Evolutionary conservation across 2,888 invertebrate species (phyloP).

Genomic region (Eristalis tenax): DNA sequence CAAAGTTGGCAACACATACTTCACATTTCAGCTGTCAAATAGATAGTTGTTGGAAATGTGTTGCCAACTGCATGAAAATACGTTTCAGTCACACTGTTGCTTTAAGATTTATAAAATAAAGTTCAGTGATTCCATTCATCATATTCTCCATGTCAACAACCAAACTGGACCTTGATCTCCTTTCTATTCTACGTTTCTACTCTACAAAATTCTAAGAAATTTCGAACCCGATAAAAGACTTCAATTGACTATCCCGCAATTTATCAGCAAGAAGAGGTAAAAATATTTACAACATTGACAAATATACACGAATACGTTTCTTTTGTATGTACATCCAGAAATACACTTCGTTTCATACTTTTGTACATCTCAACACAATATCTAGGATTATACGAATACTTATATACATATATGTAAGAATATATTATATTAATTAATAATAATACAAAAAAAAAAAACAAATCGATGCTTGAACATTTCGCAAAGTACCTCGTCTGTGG

Average conservation of each 20-base stretch:
- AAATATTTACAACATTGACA: slow-evolving; percentile 58
- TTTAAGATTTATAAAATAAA: no score
- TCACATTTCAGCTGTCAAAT: no score
- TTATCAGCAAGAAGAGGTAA: not conserved
- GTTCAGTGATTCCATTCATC: no score
- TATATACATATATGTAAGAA: slow-evolving; percentile 21
- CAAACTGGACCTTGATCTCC: no score
- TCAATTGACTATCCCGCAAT: not conserved
- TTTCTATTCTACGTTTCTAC: not conserved
- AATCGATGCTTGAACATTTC: slow-evolving; percentile 78
- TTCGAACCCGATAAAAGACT: not conserved
- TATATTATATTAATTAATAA: slow-evolving; percentile 17
- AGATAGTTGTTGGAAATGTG: no score
- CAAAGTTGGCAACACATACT: no score
- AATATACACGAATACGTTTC: slow-evolving; percentile 16
- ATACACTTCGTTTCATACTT: slow-evolving; percentile 24
- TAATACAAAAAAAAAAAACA: slow-evolving; percentile 50
- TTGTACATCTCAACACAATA: slow-evolving; percentile 58
- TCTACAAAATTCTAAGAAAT: not conserved
- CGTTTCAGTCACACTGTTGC: no score
- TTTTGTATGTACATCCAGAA: slow-evolving; percentile 57
- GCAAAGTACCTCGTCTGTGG: slow-evolving; percentile 83
- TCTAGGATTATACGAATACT: slow-evolving; percentile 37
- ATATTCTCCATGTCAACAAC: no score
- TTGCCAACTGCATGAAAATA: no score